These are phyloP conservation scores for Tetheella fluctuosa DNA, from an alignment of 2,888 invertebrate genomes.

Conservation along the genomic window DNA sequence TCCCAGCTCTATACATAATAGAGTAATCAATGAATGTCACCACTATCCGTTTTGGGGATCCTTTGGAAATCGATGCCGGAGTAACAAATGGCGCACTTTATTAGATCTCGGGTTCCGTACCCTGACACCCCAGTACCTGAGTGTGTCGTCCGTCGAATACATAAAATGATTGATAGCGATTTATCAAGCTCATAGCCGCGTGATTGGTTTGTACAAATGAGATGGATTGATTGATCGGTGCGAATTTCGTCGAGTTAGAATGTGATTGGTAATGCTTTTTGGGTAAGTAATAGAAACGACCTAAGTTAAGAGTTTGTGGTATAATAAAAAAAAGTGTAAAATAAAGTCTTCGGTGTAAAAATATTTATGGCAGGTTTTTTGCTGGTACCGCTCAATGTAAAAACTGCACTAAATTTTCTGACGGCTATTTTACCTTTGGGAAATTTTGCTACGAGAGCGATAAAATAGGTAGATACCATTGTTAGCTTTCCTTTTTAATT, in stretches of 20 bases:
- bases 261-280: neutral
- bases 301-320: no score
- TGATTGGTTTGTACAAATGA: constrained; percentile 24
- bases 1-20: constrained; percentile 5
- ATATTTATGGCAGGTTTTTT: no score
- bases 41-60: constrained; percentile 24
- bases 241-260: neutral
- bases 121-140: constrained; percentile 22
- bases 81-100: constrained; percentile 51
- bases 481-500: no score
- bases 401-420: no score
- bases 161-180: constrained; percentile 40
- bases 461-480: no score
- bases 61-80: constrained; percentile 40
- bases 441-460: no score
- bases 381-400: no score
- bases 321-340: no score
- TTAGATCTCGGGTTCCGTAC: constrained; percentile 42
- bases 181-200: constrained; percentile 24
- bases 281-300: neutral
- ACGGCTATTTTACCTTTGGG: no score
- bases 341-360: no score
- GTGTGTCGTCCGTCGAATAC: constrained; percentile 25
- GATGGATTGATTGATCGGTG: constrained; percentile 6
- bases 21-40: constrained; percentile 9